These are phyloP conservation scores for Drosophila nr. medialis DNA, from an alignment of 2,888 invertebrate genomes.

Conservation along the genomic window DNA sequence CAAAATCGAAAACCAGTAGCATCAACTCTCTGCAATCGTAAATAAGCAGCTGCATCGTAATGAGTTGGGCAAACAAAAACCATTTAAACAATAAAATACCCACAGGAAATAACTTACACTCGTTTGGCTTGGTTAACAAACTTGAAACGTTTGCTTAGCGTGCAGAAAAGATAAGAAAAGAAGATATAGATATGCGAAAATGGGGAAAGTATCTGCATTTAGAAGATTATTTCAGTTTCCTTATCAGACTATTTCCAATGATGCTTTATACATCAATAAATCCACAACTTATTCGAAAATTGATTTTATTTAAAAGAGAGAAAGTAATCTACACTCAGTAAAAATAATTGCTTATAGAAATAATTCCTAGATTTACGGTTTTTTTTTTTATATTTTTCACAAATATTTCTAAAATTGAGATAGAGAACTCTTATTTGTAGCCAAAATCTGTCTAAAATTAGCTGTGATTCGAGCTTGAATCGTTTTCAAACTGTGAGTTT, in stretches of 20 bases:
- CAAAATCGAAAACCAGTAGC: conserved; percentile 66
- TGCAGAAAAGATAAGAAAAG: neutral
- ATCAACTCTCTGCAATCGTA: conserved; percentile 49
- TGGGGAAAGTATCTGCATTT: neutral
- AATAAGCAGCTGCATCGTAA: conserved; percentile 54
- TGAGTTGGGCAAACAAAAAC: conserved; percentile 45
- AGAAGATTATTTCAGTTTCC: neutral
- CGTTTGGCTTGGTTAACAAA: conserved; percentile 32
- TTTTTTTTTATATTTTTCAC: neutral
- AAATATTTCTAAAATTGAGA: neutral
- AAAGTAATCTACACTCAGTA: neutral
- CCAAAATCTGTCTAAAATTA: neutral
- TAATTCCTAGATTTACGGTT: neutral
- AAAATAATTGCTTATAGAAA: neutral
- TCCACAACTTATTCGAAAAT: neutral
- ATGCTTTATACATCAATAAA: neutral
- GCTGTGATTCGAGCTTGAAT: neutral
- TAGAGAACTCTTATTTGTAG: neutral
- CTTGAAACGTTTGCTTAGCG: conserved; percentile 6
- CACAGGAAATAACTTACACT: conserved; percentile 1
- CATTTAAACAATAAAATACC: neutral
- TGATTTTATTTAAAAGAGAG: neutral
- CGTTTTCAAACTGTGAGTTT: neutral
- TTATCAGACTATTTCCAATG: neutral
- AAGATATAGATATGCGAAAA: neutral